Percentiles rank a stretch among this genome's conserved stretches.
Evolutionary conservation across 2,888 invertebrate genomes (phyloP).

Genomic region (Papilio demoleus): DNA sequence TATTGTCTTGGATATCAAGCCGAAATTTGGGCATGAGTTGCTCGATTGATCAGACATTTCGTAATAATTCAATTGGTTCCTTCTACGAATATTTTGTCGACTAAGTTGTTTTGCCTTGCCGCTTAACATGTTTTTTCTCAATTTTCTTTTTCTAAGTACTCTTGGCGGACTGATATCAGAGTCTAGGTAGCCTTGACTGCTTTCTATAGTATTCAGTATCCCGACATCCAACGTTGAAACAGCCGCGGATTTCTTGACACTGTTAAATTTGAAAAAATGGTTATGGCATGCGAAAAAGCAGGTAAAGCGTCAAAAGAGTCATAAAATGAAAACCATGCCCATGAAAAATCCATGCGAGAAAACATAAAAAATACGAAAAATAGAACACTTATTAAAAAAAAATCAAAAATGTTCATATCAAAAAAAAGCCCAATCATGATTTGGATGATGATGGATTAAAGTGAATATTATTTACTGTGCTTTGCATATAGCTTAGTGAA

Average conservation of each 20-base stretch:
- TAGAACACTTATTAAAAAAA: too few relatives aligned
- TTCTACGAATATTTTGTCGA: slow-evolving; percentile 20
- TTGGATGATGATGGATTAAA: background rate
- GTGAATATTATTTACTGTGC: slow-evolving; percentile 17
- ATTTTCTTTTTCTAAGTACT: slow-evolving; percentile 55
- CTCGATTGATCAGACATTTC: slow-evolving; percentile 59
- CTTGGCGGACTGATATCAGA: slow-evolving; percentile 62
- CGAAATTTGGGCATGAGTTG: slow-evolving; percentile 52
- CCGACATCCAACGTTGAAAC: slow-evolving; percentile 50
- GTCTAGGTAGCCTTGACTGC: slow-evolving; percentile 71
- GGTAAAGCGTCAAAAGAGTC: slow-evolving; percentile 44
- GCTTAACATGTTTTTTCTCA: slow-evolving; percentile 44
- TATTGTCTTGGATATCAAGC: slow-evolving; percentile 46
- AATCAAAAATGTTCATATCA: background rate
- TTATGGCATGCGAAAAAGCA: slow-evolving; percentile 42
- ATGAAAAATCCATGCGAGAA: background rate
- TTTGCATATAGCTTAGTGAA: background rate
- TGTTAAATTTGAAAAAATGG: slow-evolving; percentile 53
- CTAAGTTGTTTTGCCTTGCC: slow-evolving; percentile 21
- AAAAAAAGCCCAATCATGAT: background rate
- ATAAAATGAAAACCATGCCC: slow-evolving; percentile 32
- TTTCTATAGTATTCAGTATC: slow-evolving; percentile 59
- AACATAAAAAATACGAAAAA: background rate
- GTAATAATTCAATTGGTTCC: slow-evolving; percentile 45
- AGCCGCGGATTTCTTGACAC: slow-evolving; percentile 49